These are phyloP conservation scores for Tetramorium alpestre DNA, from an alignment of 1,140 invertebrate species.

Conservation along the genomic window DNA sequence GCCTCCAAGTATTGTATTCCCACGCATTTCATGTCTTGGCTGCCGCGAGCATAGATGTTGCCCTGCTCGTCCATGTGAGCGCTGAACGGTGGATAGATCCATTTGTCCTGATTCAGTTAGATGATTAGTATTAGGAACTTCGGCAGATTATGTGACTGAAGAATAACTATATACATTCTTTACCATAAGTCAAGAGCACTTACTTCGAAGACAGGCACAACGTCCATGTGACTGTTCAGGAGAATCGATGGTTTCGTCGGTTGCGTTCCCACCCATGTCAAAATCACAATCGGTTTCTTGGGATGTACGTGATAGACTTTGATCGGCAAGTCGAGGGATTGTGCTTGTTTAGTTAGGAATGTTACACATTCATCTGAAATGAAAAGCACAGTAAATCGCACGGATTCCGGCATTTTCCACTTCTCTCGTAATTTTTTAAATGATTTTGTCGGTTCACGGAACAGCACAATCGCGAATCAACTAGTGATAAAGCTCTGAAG, in stretches of 20 bases:
- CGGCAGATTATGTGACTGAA: background rate
- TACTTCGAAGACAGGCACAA: slow-evolving; percentile 95
- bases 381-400: slow-evolving; percentile 24
- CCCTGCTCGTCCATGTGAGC: slow-evolving; percentile 92
- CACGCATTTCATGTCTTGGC: slow-evolving; percentile 95
- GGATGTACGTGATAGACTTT: slow-evolving; percentile 87
- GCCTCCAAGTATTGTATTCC: slow-evolving; percentile 94
- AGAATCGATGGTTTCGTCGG: slow-evolving; percentile 91
- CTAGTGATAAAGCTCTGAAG: too few species aligned
- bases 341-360: slow-evolving; percentile 90
- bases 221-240: slow-evolving; percentile 98
- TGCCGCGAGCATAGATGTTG: slow-evolving; percentile 93
- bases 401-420: too few species aligned
- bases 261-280: slow-evolving; percentile 92
- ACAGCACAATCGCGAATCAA: too few species aligned
- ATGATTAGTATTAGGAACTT: background rate
- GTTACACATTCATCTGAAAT: slow-evolving; percentile 89
- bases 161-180: background rate
- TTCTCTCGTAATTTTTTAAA: too few species aligned
- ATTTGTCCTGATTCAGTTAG: slow-evolving; percentile 87
- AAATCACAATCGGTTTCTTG: slow-evolving; percentile 91
- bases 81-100: slow-evolving; percentile 93
- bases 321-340: slow-evolving; percentile 88
- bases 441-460: too few species aligned
- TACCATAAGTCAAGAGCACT: slow-evolving; percentile 70